A percentile compares a stretch with the other conserved stretches of the same genome.
Conservation (phyloP, 1,140 invertebrate species). For the Neodiprion fabricii region DNA sequence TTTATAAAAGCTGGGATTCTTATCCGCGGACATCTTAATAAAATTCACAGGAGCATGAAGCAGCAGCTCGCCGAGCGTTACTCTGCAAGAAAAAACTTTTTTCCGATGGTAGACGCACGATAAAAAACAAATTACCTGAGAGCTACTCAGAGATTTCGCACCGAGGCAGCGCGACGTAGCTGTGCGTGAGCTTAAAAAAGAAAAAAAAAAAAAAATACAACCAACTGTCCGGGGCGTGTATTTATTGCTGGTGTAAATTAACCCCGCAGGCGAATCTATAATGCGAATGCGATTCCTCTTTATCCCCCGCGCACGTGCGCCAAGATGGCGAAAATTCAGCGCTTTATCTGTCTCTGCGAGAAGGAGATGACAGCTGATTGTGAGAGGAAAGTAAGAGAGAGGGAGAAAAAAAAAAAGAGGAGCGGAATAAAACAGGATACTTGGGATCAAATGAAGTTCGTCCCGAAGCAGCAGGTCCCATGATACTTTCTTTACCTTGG, state of each 20-base stretch:
- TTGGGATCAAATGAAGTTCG: no score
- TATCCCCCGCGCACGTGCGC: no score
- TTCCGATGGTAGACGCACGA: constrained; percentile 43
- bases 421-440: no score
- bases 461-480: no score
- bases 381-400: no score
- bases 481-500: not conserved
- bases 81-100: constrained; percentile 36
- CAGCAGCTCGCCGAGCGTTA: constrained; percentile 27
- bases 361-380: no score
- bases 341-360: no score
- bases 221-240: not conserved
- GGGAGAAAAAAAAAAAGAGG: no score
- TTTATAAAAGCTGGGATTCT: constrained; percentile 20
- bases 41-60: constrained; percentile 52
- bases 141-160: constrained; percentile 27
- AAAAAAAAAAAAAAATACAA: not conserved
- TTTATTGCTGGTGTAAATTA: constrained; percentile 1
- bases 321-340: no score
- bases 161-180: constrained; percentile 20
- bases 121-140: constrained; percentile 50
- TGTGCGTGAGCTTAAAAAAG: not conserved
- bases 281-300: no score
- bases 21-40: constrained; percentile 50
- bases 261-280: not conserved